Evolutionary conservation across 2,113 vertebrate species (phyloP), one percentile per base, ranked within the genome.

Genomic region (Planiliza haematocheilus): DNA sequence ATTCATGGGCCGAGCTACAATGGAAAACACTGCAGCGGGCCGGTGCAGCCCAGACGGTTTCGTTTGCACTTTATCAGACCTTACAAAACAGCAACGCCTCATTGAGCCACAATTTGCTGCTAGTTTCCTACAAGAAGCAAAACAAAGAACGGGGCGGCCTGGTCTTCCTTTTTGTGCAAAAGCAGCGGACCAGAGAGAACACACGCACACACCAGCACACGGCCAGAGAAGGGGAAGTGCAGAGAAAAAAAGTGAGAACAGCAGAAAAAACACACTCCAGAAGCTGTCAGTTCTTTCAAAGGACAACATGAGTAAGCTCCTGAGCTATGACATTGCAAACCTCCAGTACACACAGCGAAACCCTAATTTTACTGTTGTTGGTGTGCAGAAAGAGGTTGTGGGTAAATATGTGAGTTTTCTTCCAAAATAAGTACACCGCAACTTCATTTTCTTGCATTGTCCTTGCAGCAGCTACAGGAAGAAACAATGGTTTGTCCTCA

Each of bases 21-120:
- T 88, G 68, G 81, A 81, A 77, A 84, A 84, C 76, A 79, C 41
- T 71, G 74, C 71, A 71, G 81, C 69, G 4, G 82, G 77, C 79
- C 79, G 65, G 76, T 74, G 65, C 52, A 50, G 79, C 74, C 77
- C 85, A 88, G 87, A 86, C 84, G 81, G 87, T 89, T 86, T 88
- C 71, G 63, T 80, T 90, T 84, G 88, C 87, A 92, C 88, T 90
- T 92, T 88, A 88, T 90, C 88, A 57, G 84, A 88, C 77, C 64
- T 70, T 82, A 91, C 85, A 90, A 88, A 91, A 89, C 78, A 74
- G 82, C 77, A 81, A 88, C 74, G 87, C 89, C 86, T 91, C 87
- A 90, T 86, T 91, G 86, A 91, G 88, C 76, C 82, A 88, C 87
- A 91, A 89, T 91, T 90, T 90, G 88, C 86, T 88, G 86, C 85